phyloP scores from a whole-genome alignment of 2,797 vertebrate genomes.

The Orestias chungarensis region DNA sequence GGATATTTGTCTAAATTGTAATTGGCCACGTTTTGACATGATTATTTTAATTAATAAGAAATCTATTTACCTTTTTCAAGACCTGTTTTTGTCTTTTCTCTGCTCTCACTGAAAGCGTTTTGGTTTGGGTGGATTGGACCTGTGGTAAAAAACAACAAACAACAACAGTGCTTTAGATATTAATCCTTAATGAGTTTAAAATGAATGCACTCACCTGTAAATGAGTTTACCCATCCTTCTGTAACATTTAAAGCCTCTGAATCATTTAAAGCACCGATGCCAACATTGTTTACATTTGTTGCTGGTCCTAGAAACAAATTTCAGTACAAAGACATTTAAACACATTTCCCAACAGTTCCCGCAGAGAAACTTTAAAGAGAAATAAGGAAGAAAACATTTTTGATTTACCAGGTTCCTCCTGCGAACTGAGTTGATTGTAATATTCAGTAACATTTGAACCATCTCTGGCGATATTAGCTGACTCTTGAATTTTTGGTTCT shows the following conservation, averaged over 20 bases:
- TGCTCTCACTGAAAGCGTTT: conserved; percentile 1
- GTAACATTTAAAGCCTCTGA: neutral
- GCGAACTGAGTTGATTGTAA: neutral
- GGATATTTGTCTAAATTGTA: neutral
- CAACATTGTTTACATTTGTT: no score
- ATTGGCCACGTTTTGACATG: neutral
- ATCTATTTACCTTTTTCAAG: conserved; percentile 10
- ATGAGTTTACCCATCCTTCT: neutral
- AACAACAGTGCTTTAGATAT: no score
- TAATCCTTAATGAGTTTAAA: neutral
- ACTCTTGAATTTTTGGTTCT: conserved; percentile 9
- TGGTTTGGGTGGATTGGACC: neutral
- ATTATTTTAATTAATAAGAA: neutral
- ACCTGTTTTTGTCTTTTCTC: neutral
- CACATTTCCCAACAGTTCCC: neutral
- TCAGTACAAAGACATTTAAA: neutral
- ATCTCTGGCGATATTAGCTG: neutral
- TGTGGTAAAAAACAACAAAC: neutral
- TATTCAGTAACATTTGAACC: conserved; percentile 4
- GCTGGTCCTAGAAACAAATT: neutral
- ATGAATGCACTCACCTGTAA: neutral
- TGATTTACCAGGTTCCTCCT: conserved; percentile 17
- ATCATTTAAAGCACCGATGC: neutral
- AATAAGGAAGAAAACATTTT: neutral
- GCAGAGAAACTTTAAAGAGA: neutral